Base-by-base conservation (phyloP, 2,113 vertebrate species). In the Aphyosemion australe region DNA sequence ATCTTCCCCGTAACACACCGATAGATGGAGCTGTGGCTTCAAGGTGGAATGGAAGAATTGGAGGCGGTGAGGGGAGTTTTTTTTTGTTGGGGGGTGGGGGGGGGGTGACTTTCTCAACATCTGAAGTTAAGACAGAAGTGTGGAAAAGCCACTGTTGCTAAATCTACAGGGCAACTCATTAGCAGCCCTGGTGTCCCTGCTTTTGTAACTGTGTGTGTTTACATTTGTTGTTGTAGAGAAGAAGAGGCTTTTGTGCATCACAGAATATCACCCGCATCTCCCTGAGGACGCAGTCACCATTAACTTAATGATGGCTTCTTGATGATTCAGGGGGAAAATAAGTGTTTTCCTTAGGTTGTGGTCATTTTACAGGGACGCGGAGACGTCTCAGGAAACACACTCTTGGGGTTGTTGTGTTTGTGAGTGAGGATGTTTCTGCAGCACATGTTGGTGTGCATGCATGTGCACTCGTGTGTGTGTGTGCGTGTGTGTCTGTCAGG, bases 11-110 rank as follows among this genome's bases (percentile, higher is more conserved):
- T 71, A 26, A 54, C 81, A 8, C 64, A n/a, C 88, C 90, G 49
- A 86, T 87, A 89, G 88, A 84, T 84, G 90, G 90, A 80, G 86
- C 88, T 89, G 88, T 89, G 90, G 88, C 63, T 89, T 89, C 57
- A 73, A 78, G 79, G 78, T 84, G 86, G 59, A 83, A 73, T 64
- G 20, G 48, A 65, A 65, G 49, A 19, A 41, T 50, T 21, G 70
- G 69, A 26, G 57, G 61, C 21, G 34, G 56, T 11, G 50, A 10
- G 5, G 5, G 26, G 5, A 26, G 26, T 26, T 0, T 26, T 26
- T 26, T 26, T 26, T 26, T 26, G n/a, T n/a, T 12, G 49, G 43
- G 2, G 8, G 6, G 42, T 11, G 42, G 6, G n/a, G 51, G 31
- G 34, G 64, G 71, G 74, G 50, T n/a, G 74, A 83, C 76, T 83